These are phyloP conservation scores for Apotomis turbidana DNA, from an alignment of 2,888 invertebrate genomes.

Conservation along the genomic window DNA sequence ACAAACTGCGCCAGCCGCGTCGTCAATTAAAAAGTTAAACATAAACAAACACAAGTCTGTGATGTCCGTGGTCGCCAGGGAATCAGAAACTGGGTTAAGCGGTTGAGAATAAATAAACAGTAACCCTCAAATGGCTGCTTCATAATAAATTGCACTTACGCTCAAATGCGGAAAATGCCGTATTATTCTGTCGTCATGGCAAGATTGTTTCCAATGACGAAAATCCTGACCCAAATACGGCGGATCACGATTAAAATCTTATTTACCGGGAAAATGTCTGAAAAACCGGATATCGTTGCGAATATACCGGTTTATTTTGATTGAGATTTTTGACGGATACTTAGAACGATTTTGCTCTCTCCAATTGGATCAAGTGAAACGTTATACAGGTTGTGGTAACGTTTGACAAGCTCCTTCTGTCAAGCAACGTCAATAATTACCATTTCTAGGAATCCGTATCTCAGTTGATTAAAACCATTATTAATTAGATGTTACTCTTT, in stretches of 20 bases:
- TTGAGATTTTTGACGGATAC: not conserved
- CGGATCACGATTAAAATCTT: slow-evolving; percentile 18
- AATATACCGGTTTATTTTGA: not conserved
- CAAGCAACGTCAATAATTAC: too few species aligned
- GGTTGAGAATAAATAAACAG: not conserved
- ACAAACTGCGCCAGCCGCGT: too few species aligned
- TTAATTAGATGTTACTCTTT: too few species aligned
- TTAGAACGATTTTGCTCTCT: not conserved
- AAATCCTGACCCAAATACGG: slow-evolving; percentile 16
- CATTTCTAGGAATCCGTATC: too few species aligned
- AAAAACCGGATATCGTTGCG: not conserved
- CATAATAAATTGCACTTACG: not conserved
- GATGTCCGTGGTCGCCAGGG: too few species aligned
- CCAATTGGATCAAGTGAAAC: not conserved
- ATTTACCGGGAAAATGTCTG: slow-evolving; percentile 21
- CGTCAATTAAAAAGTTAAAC: too few species aligned
- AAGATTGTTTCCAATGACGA: slow-evolving; percentile 4
- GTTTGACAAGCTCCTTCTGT: too few species aligned
- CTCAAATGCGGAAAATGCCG: slow-evolving; percentile 8
- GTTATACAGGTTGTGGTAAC: not conserved
- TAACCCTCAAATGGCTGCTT: slow-evolving; percentile 2
- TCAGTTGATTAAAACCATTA: too few species aligned
- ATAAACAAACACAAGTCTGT: too few species aligned
- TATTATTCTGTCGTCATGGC: slow-evolving; percentile 8
- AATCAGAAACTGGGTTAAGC: not conserved